Evolutionary conservation across 2,113 vertebrate genomes (phyloP), one percentile per base, ranked within the genome.

Genomic region (Muntiacus reevesi): DNA sequence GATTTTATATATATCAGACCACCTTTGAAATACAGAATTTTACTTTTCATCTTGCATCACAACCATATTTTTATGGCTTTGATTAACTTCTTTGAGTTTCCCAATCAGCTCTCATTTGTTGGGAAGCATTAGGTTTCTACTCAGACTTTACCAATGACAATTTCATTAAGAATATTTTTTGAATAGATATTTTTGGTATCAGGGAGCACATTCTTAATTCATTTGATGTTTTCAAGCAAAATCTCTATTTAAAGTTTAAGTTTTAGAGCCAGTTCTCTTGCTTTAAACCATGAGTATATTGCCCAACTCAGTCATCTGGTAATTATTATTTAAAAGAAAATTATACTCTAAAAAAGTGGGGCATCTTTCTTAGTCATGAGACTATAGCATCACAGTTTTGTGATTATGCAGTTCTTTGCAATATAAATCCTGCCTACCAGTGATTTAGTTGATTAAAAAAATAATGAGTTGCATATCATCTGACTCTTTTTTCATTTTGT

Each of bases 391-490:
- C 47, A 43, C 54, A 67, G 28, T 95, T 94, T 94, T 89, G 14
- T 8, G 36, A 91, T 94, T 94, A 92, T 96, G 90, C 76, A 82
- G 47, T 96, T 96, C 43, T 95, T 91, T 71, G 52, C 14, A 45
- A 89, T 96, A 89, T 95, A 96, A 97, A 91, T 96, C 28, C 14
- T 89, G 57, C 78, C 92, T 97, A 97, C 57, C 62, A 83, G 76
- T 97, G 86, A 97, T 89, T 98, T 97, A 92, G 93, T 93, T 94
- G 76, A 97, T 98, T 98, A 97, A 94, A 97, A 92, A 96, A 97
- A 97, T 94, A 98, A 97, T 95, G 96, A 97, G 93, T 45, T 67
- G 23, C 19, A 27, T 97, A 94, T 97, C 82, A 95, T 95, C 89
- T 90, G 74, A 91, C 45, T 97, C 21, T 82, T 96, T 95, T 97